These are phyloP conservation scores for Melanostoma mellinum DNA, from an alignment of 2,888 invertebrate genomes.

Conservation along the genomic window DNA sequence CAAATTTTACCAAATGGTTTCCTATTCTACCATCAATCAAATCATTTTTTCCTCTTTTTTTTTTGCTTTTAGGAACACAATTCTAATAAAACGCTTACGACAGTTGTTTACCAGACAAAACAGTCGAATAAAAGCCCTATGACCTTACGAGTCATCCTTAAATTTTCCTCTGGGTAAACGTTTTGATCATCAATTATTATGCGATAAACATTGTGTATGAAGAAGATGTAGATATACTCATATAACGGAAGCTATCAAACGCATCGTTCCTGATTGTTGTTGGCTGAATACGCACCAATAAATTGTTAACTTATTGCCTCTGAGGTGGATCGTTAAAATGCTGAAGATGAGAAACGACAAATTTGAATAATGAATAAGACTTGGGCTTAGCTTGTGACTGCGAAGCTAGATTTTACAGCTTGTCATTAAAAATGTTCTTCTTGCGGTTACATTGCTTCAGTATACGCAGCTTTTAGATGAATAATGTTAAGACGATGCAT, in stretches of 20 bases:
- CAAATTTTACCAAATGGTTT: too few species aligned
- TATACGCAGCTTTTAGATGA: too few species aligned
- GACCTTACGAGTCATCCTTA: neutral
- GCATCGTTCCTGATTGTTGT: conserved; percentile 14
- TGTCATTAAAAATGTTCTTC: too few species aligned
- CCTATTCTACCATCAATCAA: too few species aligned
- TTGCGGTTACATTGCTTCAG: too few species aligned
- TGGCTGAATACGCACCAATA: conserved; percentile 14
- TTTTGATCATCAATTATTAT: conserved; percentile 9
- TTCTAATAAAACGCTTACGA: too few species aligned
- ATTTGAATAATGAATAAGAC: conserved; percentile 18
- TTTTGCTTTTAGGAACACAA: too few species aligned
- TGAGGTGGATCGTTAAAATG: conserved; percentile 23
- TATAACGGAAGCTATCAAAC: conserved; percentile 19
- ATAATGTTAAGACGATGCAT: too few species aligned
- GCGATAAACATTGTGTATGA: neutral
- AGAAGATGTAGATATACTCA: neutral
- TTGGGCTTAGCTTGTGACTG: too few species aligned
- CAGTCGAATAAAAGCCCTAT: neutral
- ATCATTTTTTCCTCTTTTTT: too few species aligned
- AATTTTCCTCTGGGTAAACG: neutral
- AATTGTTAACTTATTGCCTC: conserved; percentile 35
- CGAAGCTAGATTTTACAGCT: too few species aligned
- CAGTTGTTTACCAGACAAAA: too few species aligned
- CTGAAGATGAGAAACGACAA: conserved; percentile 6